Percentiles rank a stretch among this genome's conserved stretches.
These are phyloP conservation scores for Protomyctophum bolini DNA, from an alignment of 2,113 vertebrate genomes.

Conservation along the genomic window DNA sequence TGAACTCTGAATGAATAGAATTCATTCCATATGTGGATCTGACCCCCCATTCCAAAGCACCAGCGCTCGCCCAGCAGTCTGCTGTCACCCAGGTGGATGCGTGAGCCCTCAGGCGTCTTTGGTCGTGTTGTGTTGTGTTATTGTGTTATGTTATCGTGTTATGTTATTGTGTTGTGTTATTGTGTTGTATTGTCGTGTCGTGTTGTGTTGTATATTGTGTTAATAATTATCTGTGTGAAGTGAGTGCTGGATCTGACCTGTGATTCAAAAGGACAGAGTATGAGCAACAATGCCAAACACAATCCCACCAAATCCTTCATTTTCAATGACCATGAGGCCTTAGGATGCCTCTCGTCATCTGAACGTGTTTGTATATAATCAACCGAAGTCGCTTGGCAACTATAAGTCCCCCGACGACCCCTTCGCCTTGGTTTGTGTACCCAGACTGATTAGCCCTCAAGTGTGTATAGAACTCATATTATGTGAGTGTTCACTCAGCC, in stretches of 20 bases:
- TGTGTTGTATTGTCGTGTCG: background rate
- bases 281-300: too few species aligned
- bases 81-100: too few species aligned
- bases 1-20: too few species aligned
- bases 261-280: background rate
- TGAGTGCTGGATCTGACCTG: background rate
- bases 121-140: too few species aligned
- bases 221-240: too few species aligned
- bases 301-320: too few species aligned
- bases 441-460: slow-evolving; percentile 58
- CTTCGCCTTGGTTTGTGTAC: slow-evolving; percentile 36
- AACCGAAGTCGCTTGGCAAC: slow-evolving; percentile 54
- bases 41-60: too few species aligned
- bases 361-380: slow-evolving; percentile 25
- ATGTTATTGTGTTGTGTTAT: background rate
- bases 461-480: slow-evolving; percentile 48
- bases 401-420: slow-evolving; percentile 38
- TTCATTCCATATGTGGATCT: too few species aligned
- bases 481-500: slow-evolving; percentile 45
- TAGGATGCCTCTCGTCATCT: slow-evolving; percentile 1
- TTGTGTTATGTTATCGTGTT: background rate
- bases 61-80: too few species aligned
- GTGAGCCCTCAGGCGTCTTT: too few species aligned
- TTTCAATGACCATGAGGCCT: slow-evolving; percentile 1
- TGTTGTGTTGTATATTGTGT: too few species aligned